Percentiles rank a stretch among this genome's conserved stretches.
Evolutionary conservation across 2,113 vertebrate species (phyloP).

Genomic region (Capra hircus): DNA sequence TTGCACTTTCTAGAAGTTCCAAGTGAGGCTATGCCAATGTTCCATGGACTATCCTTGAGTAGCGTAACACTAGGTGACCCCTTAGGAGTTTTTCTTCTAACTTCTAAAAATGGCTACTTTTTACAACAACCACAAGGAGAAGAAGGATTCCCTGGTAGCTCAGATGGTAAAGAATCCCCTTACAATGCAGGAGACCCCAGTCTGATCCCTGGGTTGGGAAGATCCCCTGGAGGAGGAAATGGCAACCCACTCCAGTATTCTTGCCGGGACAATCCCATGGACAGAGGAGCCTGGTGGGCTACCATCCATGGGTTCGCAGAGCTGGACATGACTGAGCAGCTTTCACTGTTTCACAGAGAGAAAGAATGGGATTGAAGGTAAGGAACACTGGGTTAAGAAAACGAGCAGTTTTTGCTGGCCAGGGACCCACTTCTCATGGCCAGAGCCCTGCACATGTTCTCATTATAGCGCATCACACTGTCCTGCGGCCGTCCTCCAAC

Average conservation of each 20-base stretch:
- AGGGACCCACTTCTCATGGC: neutral
- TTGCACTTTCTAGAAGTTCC: neutral
- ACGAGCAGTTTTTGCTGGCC: neutral
- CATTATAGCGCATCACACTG: neutral
- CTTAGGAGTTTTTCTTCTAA: neutral
- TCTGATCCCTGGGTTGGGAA: neutral
- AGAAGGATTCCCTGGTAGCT: neutral
- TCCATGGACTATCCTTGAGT: neutral
- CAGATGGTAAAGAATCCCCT: neutral
- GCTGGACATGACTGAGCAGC: neutral
- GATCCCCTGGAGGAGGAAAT: neutral
- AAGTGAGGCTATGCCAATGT: neutral
- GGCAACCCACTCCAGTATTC: neutral
- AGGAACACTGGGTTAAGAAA: neutral
- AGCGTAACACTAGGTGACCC: neutral
- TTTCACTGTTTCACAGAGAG: neutral
- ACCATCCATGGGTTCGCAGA: neutral
- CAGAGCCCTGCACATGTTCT: rapidly evolving
- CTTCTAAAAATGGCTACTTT: neutral
- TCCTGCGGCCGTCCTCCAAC: neutral
- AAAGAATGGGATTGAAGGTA: neutral
- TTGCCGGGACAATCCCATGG: neutral
- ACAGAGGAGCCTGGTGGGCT: neutral
- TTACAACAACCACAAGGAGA: neutral
- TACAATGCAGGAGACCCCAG: neutral